A percentile compares a stretch with the other conserved stretches of the same genome.
Evolutionary conservation across 2,797 vertebrate species (phyloP).

Genomic region (Eupleurogrammus muticus): DNA sequence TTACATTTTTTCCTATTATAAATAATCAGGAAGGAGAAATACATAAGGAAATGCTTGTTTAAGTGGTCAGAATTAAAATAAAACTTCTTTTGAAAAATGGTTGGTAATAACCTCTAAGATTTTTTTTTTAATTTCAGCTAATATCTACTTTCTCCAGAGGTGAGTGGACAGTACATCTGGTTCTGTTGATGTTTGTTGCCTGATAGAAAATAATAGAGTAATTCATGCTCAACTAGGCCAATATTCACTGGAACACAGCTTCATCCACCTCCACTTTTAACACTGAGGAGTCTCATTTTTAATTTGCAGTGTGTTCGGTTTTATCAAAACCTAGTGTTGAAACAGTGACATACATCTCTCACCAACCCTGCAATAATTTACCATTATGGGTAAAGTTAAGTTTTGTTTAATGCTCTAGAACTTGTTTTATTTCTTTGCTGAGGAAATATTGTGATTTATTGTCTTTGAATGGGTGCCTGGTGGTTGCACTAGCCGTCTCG

Average conservation of each 20-base stretch:
- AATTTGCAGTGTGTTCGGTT: constrained; percentile 40
- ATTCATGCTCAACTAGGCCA: constrained; percentile 55
- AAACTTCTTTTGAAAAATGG: constrained; percentile 1
- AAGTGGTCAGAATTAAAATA: background rate
- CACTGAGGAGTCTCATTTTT: constrained; percentile 35
- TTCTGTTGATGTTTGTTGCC: constrained; percentile 21
- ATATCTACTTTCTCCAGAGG: background rate
- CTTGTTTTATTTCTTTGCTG: no score
- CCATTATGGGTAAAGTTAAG: no score
- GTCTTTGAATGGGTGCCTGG: no score
- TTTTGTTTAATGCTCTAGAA: no score
- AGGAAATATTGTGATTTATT: no score
- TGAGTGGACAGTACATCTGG: background rate
- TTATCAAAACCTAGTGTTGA: constrained; percentile 64
- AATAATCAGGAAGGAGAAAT: background rate
- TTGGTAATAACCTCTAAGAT: background rate
- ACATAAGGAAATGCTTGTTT: background rate
- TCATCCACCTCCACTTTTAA: constrained; percentile 26
- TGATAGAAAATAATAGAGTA: constrained; percentile 56
- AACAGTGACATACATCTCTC: constrained; percentile 45
- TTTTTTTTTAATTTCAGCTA: background rate
- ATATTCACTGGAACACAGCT: constrained; percentile 52
- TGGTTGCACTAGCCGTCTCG: no score
- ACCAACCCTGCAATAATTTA: no score
- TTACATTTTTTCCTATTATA: constrained; percentile 1